Evolutionary conservation across 2,888 invertebrate genomes (phyloP), one percentile per base, ranked within the genome.

Genomic region (Drosophila anomalata): DNA sequence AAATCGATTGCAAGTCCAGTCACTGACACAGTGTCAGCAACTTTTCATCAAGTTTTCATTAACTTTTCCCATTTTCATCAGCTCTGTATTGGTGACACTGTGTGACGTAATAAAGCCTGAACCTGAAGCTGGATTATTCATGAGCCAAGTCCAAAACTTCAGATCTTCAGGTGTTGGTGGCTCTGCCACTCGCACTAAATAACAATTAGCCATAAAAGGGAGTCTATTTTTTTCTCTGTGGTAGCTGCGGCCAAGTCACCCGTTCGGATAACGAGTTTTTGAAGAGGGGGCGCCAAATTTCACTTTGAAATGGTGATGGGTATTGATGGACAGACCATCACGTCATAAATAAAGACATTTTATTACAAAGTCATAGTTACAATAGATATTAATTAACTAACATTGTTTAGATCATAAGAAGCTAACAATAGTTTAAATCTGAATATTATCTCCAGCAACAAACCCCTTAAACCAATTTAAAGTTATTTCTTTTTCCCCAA

Each of bases 131-230:
- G 63, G 67, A 26, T 71, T 81, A 80, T 76, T 74, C 85, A 82
- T 71, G 14, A 57, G 39, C n/a, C 47, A 48, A 46, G 31, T 53
- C 44, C 48, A 60, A 58, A 73, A 72, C 29, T 24, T 58, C 75
- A 84, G 79, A 82, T 82, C 29, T 20, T 58, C 77, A 84, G 79
- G 85, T 82, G 82, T 77, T 74, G 79, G 65, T 67, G 69, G 47
- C 69, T 66, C 31, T 52, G 53, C 50, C 66, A 68, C 65, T 53
- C 76, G 41, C 86, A 82, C 83, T 82, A 86, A 83, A 85, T 77
- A 79, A 75, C 77, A 86, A 83, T 82, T 87, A 86, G 57, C 77
- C 61, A 67, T 59, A 79, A 69, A 71, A 60, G 76, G 76, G 29
- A 53, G 61, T 9, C 26, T 46, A 17, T 42, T 55, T 56, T 31